phyloP scores from a whole-genome alignment of 1,140 invertebrate genomes.

The Agrilus planipennis region DNA sequence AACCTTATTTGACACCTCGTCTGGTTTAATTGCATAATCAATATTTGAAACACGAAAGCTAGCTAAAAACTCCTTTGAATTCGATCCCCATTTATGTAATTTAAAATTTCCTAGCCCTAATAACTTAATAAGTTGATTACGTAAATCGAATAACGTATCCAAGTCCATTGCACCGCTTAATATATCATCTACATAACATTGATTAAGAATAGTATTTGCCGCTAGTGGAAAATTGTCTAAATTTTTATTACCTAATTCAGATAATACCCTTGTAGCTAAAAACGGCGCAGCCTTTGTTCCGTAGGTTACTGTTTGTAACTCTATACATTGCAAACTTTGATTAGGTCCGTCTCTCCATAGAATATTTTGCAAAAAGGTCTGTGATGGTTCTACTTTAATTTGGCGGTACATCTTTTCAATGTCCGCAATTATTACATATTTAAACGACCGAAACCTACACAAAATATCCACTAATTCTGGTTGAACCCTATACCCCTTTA shows the following conservation, averaged over 20 bases:
- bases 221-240: constrained; percentile 18
- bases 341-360: constrained; percentile 27
- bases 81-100: constrained; percentile 15
- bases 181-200: constrained; percentile 40
- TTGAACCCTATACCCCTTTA: constrained; percentile 28
- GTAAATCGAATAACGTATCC: constrained; percentile 1
- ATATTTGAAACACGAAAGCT: background rate
- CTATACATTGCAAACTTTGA: constrained; percentile 20
- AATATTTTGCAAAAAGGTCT: constrained; percentile 32
- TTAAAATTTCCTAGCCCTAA: constrained; percentile 11
- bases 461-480: constrained; percentile 30
- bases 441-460: constrained; percentile 27
- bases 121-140: constrained; percentile 4
- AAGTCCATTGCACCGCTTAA: constrained; percentile 24
- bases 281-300: constrained; percentile 26
- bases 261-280: constrained; percentile 28
- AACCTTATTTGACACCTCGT: constrained; percentile 4
- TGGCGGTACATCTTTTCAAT: constrained; percentile 35
- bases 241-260: constrained; percentile 20
- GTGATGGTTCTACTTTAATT: constrained; percentile 24
- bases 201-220: constrained; percentile 19
- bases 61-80: constrained; percentile 5
- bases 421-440: constrained; percentile 25
- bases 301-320: constrained; percentile 26
- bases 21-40: constrained; percentile 5